Evolutionary conservation across 2,888 invertebrate genomes (phyloP), one percentile per base, ranked within the genome.

Genomic region (Agriotes lineatus): DNA sequence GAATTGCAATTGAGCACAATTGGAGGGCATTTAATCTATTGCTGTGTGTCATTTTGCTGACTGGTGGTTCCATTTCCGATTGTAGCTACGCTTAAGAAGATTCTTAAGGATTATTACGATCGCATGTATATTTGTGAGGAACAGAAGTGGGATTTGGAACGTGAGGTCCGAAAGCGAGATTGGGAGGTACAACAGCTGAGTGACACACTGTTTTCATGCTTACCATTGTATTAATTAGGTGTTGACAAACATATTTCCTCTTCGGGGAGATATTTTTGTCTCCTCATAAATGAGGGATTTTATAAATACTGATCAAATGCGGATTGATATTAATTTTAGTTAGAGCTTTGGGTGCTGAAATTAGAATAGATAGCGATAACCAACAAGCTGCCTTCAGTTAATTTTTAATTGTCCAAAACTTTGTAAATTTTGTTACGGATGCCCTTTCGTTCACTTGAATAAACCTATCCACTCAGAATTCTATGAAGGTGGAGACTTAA

Each of bases 121-220:
- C 96, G 96, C 90, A 93, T 97, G 92, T 93, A 93, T 91, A 90
- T 93, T 90, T 95, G 97, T 91, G 98, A 98, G 92, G 94, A 96
- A 90, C 96, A 96, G 90, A 98, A 98, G 91, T 99, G 97, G 94
- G 99, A 99, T 94, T 96, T 99, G 95, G 99, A 99, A 93, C 94
- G 95, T 90, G 96, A 97, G 92, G 97, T 98, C 90, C 94, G 96
- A 90, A 97, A 96, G 91, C 96, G 96, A 92, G 98, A 98, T 90
- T 97, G 94, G 90, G 98, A 98, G 96, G 97, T 97, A 93, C 91
- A 90, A 71, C 75, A 72, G 58, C 67, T 66, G 70, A 70, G 66
- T 70, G 70, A 70, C 70, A 70, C 70, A 70, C 70, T 67, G 66
- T 70, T 67, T 69, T 63, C 16, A 63, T 67, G 63, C 70, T 67